Percentiles rank a stretch among this genome's conserved stretches.
Evolutionary conservation across 2,113 vertebrate species (phyloP).

Genomic region (Notiomystis cincta): DNA sequence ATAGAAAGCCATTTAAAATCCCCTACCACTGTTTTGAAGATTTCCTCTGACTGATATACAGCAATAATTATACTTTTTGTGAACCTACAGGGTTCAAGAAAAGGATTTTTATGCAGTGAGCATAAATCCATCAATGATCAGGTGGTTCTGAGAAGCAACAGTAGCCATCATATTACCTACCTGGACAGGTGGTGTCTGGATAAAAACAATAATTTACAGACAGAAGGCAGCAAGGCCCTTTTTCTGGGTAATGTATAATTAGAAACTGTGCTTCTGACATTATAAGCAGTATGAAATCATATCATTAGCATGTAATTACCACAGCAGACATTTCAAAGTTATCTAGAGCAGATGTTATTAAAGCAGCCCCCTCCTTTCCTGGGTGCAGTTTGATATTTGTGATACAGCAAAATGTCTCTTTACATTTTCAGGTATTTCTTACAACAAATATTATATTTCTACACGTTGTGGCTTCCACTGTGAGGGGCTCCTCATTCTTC

Average conservation of each 20-base stretch:
- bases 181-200: background rate
- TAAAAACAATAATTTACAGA: background rate
- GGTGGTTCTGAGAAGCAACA: background rate
- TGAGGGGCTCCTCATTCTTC: background rate
- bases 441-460: background rate
- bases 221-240: background rate
- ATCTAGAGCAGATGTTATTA: background rate
- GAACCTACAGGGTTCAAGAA: background rate
- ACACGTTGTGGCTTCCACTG: background rate
- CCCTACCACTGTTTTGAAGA: background rate
- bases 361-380: background rate
- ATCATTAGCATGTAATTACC: background rate
- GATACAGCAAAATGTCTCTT: background rate
- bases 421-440: background rate
- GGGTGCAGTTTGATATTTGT: background rate
- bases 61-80: background rate
- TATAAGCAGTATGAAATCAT: constrained; percentile 9
- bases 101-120: background rate
- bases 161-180: background rate
- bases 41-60: background rate
- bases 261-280: background rate
- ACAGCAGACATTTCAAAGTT: background rate
- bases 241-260: background rate
- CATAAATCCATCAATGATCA: background rate
- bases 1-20: background rate